phyloP scores from a whole-genome alignment of 2,113 vertebrate genomes.

The Pitta sordida region DNA sequence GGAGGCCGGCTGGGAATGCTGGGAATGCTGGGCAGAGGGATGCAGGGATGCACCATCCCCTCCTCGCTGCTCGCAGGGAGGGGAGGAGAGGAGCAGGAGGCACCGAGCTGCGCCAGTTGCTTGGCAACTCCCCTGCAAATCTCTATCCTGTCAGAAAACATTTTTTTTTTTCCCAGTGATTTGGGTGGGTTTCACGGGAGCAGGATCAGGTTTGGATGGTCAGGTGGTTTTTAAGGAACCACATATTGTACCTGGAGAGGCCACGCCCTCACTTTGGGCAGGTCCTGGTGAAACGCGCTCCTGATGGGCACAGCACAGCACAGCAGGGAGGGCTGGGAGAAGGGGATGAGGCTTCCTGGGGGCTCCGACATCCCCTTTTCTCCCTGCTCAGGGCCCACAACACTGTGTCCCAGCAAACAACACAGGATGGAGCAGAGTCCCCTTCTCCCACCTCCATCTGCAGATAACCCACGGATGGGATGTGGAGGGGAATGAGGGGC shows the following conservation, averaged over 20 bases:
- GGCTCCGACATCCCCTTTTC: background rate
- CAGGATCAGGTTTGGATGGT: background rate
- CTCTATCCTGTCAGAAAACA: constrained; percentile 35
- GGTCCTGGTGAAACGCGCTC: fast-evolving
- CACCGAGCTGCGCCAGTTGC: constrained; percentile 7
- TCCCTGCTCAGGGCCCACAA: background rate
- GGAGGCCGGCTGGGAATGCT: background rate
- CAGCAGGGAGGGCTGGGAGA: background rate
- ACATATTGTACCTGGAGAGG: background rate
- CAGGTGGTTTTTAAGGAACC: background rate
- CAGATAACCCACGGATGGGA: background rate
- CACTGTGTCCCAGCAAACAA: background rate
- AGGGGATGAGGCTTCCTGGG: fast-evolving
- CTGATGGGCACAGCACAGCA: background rate
- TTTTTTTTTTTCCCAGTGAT: background rate
- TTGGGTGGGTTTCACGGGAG: background rate
- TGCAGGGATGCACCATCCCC: background rate
- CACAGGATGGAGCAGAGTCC: background rate
- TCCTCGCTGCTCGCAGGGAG: background rate
- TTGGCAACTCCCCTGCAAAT: constrained; percentile 60
- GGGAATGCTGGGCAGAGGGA: background rate
- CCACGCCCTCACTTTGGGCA: fast-evolving
- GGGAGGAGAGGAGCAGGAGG: constrained; percentile 31
- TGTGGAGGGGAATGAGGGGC: background rate
- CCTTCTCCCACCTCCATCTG: background rate